Evolutionary conservation across 2,797 vertebrate species (phyloP), one percentile per base, ranked within the genome.

Genomic region (Accipiter badius): DNA sequence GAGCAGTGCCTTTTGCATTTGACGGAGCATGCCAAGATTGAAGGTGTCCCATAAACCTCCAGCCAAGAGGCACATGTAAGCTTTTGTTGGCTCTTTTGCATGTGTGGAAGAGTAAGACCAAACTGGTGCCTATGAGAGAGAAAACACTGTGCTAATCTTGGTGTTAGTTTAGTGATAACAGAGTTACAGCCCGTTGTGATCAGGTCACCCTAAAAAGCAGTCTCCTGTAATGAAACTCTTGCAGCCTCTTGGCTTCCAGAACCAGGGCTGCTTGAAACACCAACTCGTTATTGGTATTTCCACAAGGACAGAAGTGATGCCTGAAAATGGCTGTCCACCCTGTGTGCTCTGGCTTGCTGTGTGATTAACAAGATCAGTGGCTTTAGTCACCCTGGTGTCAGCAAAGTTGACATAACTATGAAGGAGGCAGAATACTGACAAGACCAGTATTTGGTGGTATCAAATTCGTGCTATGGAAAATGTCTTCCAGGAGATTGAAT

Each of bases 331-430:
- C 14, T 55, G 4, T 33, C 50, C 4, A 25, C 39, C 33, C 57
- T 40, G 37, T 2, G 1, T 46, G n/a, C 22, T 28, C 46, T 3
- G 1, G 19, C 20, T 73, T 74, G 52, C 39, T 2, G 1, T 29
- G 25, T 71, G 65, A 47, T 50, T 29, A 57, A 14, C 35, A 44
- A 63, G 12, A 44, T 47, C 35, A 7, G 5, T n/a, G 40, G 10
- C 37, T 63, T 83, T 47, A 47, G n/a, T 59, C 52, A 52, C 26
- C 28, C 62, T 39, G 44, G 20, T 61, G 58, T 33, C 65, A 87
- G 21, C 49, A 87, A 76, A 65, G 1, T 4, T 54, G 40, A 20
- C 29, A 5, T 20, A 86, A 1, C 49, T 29, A 2, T 29, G 12
- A 55, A 70, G 33, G 63, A 77, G 33, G 55, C 37, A 69, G 26